These are phyloP conservation scores for Euura saliciscinereae DNA, from an alignment of 1,140 invertebrate species.

Conservation along the genomic window DNA sequence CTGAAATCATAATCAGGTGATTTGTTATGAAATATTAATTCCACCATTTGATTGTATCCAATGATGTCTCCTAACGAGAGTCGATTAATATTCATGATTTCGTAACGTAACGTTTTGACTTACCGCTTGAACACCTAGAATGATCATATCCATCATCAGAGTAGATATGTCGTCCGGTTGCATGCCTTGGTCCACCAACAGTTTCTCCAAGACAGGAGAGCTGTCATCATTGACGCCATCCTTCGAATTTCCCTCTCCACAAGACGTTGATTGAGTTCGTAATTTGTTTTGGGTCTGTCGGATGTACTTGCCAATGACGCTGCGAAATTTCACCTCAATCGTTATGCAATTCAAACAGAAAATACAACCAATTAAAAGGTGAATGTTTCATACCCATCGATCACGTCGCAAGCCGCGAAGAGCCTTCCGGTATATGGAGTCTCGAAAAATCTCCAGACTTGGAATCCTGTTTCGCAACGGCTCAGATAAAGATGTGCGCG, in stretches of 20 bases:
- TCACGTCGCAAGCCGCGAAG: conserved; percentile 62
- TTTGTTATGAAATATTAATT: no score
- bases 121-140: conserved; percentile 67
- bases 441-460: conserved; percentile 71
- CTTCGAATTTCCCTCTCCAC: conserved; percentile 12
- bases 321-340: conserved; percentile 34
- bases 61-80: no score
- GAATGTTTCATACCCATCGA: conserved; percentile 58
- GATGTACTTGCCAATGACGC: conserved; percentile 52
- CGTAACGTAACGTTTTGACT: conserved; percentile 18
- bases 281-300: conserved; percentile 42
- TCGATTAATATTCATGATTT: no score
- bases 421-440: conserved; percentile 67
- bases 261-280: conserved; percentile 11
- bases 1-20: conserved; percentile 41
- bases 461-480: conserved; percentile 67
- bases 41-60: no score
- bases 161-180: conserved; percentile 66
- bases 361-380: not conserved
- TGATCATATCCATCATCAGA: conserved; percentile 67
- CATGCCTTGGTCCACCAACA: conserved; percentile 62
- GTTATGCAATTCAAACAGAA: conserved; percentile 20
- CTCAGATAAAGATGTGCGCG: conserved; percentile 67
- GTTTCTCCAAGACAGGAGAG: conserved; percentile 56
- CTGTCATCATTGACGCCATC: conserved; percentile 20